Conservation (phyloP, 2,113 vertebrate genomes). For the Cygnus buccinator region DNA sequence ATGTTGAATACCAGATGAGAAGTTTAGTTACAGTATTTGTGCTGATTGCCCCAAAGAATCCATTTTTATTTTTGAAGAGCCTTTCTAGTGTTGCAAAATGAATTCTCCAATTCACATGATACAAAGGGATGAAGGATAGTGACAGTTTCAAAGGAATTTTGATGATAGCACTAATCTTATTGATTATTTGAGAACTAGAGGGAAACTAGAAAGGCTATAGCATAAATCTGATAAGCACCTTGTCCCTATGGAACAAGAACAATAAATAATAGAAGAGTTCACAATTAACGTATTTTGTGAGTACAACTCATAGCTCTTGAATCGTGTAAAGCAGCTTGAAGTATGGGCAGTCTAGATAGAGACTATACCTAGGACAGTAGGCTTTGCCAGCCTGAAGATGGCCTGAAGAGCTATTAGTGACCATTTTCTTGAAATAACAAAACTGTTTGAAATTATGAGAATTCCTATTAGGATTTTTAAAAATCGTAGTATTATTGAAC, state of each 20-base stretch:
- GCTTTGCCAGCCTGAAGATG: neutral
- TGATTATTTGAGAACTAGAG: neutral
- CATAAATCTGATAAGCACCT: neutral
- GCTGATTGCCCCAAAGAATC: neutral
- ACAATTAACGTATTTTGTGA: constrained; percentile 16
- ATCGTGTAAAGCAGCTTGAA: neutral
- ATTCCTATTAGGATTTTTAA: neutral
- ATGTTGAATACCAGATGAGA: neutral
- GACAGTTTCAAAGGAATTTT: neutral
- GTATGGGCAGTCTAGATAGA: neutral
- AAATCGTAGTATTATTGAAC: neutral
- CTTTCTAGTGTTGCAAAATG: neutral
- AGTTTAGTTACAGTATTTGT: neutral
- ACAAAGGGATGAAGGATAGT: neutral
- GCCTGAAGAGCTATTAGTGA: neutral
- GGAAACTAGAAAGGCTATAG: neutral
- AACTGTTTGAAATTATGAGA: neutral
- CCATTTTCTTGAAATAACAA: neutral
- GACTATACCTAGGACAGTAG: neutral
- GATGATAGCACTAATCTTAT: neutral
- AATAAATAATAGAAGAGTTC: neutral
- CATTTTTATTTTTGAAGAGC: neutral
- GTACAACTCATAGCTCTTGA: neutral
- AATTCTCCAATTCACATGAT: neutral
- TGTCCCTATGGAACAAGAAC: neutral